phyloP scores from a whole-genome alignment of 2,113 vertebrate genomes.

The Rafetus swinhoei region DNA sequence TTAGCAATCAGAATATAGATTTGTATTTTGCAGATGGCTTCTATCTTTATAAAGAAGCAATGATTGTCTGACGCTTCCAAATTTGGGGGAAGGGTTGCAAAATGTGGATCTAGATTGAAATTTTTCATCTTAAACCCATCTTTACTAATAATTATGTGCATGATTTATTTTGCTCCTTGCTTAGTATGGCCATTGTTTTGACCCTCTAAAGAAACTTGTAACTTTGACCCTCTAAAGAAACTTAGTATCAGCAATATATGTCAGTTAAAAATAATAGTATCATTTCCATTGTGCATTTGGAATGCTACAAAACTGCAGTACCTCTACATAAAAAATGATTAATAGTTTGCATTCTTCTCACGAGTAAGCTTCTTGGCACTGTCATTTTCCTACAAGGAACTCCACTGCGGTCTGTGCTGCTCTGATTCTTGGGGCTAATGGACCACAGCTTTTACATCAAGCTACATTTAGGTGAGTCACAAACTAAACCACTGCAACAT shows the following conservation, averaged over 20 bases:
- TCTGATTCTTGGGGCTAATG: neutral
- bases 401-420: neutral
- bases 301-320: neutral
- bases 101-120: neutral
- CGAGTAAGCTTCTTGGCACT: neutral
- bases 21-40: too few species aligned
- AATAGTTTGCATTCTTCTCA: neutral
- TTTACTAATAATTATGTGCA: neutral
- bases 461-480: neutral
- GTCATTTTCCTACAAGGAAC: neutral
- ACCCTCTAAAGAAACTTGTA: neutral
- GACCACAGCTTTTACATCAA: neutral
- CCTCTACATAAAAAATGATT: neutral
- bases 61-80: too few species aligned
- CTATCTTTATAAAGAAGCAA: too few species aligned
- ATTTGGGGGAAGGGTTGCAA: neutral
- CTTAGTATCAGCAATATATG: neutral
- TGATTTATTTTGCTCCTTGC: neutral
- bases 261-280: neutral
- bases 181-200: neutral
- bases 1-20: too few species aligned
- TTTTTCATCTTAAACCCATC: neutral
- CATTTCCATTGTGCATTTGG: neutral
- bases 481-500: neutral
- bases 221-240: neutral